Conservation (phyloP, 2,113 vertebrate genomes). For the Cercopithecus mona region DNA sequence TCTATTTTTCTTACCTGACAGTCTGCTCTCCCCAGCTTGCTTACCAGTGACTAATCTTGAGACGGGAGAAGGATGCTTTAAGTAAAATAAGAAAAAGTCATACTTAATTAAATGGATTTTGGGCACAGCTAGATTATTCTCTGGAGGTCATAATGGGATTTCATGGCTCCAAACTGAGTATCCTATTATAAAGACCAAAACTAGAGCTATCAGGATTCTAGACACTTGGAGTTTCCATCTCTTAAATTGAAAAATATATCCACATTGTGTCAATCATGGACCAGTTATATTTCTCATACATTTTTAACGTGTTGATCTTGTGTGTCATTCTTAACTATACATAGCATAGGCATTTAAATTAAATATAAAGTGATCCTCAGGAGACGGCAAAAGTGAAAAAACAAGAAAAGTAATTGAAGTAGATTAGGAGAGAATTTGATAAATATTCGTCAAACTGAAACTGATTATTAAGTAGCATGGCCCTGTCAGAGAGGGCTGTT, state of each 20-base stretch:
- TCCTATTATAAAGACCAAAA: neutral
- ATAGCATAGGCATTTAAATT: neutral
- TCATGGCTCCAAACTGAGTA: neutral
- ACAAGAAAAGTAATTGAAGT: neutral
- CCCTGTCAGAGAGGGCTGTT: neutral
- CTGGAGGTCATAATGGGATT: neutral
- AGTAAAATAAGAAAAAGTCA: neutral
- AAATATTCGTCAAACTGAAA: constrained; percentile 13
- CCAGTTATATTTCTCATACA: neutral
- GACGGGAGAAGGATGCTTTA: neutral
- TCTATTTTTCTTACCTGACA: neutral
- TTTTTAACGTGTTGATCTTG: neutral
- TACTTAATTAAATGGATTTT: neutral
- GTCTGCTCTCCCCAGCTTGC: neutral
- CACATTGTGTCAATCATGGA: neutral
- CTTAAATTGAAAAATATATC: neutral
- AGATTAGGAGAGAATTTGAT: constrained; percentile 18
- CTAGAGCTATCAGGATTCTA: neutral
- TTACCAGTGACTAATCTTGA: neutral
- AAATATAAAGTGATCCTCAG: constrained; percentile 13
- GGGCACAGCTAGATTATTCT: neutral
- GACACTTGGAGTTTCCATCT: neutral
- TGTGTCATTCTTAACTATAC: neutral
- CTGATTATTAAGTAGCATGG: neutral
- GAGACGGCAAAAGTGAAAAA: neutral